These are phyloP conservation scores for Myiozetetes cayanensis DNA, from an alignment of 2,113 vertebrate genomes.

Conservation along the genomic window DNA sequence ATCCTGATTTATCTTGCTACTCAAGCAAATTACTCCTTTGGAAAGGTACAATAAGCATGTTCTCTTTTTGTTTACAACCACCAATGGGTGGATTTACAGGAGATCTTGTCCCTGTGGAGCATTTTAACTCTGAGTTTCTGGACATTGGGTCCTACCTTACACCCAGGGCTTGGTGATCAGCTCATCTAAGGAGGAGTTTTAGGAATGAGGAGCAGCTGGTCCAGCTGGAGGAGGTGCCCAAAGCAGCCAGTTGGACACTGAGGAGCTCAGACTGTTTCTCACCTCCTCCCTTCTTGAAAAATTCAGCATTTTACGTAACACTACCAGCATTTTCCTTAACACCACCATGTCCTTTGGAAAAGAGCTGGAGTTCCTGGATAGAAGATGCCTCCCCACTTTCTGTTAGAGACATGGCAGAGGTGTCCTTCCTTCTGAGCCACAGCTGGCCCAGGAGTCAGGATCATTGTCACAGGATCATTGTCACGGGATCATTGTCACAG, in stretches of 20 bases:
- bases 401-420: neutral
- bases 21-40: neutral
- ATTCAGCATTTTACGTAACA: fast-evolving
- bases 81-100: neutral
- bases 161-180: neutral
- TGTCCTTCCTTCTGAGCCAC: neutral
- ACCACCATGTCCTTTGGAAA: neutral
- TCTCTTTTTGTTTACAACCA: neutral
- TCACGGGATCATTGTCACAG: neutral
- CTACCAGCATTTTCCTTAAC: neutral
- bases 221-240: neutral
- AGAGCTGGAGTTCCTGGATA: neutral
- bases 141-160: neutral
- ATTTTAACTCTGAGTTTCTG: neutral
- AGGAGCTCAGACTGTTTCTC: neutral
- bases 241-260: neutral
- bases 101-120: neutral
- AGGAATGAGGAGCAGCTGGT: neutral
- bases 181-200: neutral
- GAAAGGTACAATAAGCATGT: neutral
- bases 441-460: fast-evolving
- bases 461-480: neutral
- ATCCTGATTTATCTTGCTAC: neutral
- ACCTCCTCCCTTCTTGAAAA: neutral
- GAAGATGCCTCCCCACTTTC: neutral